Base-by-base conservation (phyloP, 2,113 vertebrate genomes). In the Lepus europaeus region DNA sequence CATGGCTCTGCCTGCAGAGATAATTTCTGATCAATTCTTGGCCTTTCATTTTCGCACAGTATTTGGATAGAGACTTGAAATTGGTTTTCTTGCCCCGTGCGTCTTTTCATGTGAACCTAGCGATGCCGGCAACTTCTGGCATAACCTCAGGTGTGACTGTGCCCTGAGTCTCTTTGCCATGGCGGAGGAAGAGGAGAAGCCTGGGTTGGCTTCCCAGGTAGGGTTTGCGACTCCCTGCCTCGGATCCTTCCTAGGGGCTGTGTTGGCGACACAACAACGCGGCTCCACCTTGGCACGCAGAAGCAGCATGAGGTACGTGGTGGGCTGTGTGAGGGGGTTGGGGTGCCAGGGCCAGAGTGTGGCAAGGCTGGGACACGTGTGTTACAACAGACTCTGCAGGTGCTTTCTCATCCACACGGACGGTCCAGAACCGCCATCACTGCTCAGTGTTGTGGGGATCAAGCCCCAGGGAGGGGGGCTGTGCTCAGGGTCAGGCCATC, bases 81-180 rank as follows among this genome's bases (percentile, higher is more conserved):
- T 91, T 88, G 82, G 89, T 92, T 96, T 95, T 86, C 85, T 79
- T 61, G 88, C 88, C 94, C 16, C 17, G 82, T 51, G 91, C 25
- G 4, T 94, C 82, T 93, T 95, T 94, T 78, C 70, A 13, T 36
- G 20, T 70, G 86, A 93, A 92, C 88, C 90, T 83, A 63, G 86
- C n/a, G 4, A 45, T 82, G 90, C 89, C 5, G 1, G 45, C 23
- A 25, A 8, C 92, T 91, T 81, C 95, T 92, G 85, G 90, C 66
- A 22, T 81, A 86, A 93, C 69, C 79, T 91, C 45, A 88, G 90
- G 23, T 56, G 74, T 45, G 80, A 59, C 27, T 70, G 36, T 53
- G 74, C 94, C 86, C 88, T 85, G 31, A 45, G 63, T 7, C 31
- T 0, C 0, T 59, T 86, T 59, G 94, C 61, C 89, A 68, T 79